phyloP scores from a whole-genome alignment of 2,797 vertebrate species.

The Pogonophryne albipinna region DNA sequence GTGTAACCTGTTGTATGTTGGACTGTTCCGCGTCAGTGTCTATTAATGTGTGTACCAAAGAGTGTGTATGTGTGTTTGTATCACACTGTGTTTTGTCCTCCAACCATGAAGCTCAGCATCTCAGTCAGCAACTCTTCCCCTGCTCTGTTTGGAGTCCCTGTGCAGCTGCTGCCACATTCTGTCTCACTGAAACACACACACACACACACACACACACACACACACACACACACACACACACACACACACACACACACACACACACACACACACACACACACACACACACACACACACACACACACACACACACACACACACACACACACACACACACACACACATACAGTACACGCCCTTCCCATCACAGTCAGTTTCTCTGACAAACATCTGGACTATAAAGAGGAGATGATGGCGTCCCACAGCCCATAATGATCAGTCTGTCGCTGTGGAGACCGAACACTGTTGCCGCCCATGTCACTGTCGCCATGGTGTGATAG shows the following conservation, averaged over 20 bases:
- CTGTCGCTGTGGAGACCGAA: constrained; percentile 69
- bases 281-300: constrained; percentile 1
- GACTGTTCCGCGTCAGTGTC: constrained; percentile 19
- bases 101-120: constrained; percentile 58
- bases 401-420: constrained; percentile 69
- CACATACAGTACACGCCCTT: constrained; percentile 36
- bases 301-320: constrained; percentile 20
- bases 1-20: constrained; percentile 11
- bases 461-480: constrained; percentile 36
- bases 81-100: constrained; percentile 62
- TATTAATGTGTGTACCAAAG: constrained; percentile 12
- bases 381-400: constrained; percentile 75
- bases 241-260: constrained; percentile 5
- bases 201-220: constrained; percentile 17
- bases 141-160: constrained; percentile 64
- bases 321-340: constrained; percentile 24
- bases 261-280: background rate
- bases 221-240: constrained; percentile 21
- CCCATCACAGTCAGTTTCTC: constrained; percentile 52
- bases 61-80: constrained; percentile 20
- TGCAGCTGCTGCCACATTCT: constrained; percentile 55
- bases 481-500: constrained; percentile 59
- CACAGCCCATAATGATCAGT: constrained; percentile 74
- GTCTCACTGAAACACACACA: constrained; percentile 1
- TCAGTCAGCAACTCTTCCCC: constrained; percentile 74